Base-by-base conservation (phyloP, 2,888 invertebrate genomes). In the Zhuqinia jingwanae region DNA sequence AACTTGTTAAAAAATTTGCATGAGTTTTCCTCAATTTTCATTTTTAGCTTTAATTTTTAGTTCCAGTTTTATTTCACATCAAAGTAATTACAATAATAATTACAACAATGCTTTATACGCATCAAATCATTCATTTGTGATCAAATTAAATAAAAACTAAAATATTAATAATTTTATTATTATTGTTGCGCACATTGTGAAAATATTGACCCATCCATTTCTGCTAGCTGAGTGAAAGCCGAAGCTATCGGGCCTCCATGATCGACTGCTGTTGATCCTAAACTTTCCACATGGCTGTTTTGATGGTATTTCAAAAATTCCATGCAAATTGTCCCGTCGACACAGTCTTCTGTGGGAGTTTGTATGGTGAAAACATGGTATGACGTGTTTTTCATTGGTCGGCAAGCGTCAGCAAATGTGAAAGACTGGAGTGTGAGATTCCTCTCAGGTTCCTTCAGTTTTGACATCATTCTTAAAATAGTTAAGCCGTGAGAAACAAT, bases 401-500 rank as follows among this genome's bases (percentile, higher is more conserved):
- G 56, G 25, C 70, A 56, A 0, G 85, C 85, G 25, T 58, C 25
- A 0, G 13, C 8, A 15, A 58, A 22, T 0, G 30, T 27, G 36
- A 50, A 85, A 6, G 85, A 78, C 20, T 85, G 20, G 11, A 79
- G 58, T 0, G 70, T 27, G 36, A 60, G 42, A 0, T 56, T 45
- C 8, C 58, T 70, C 42, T 15, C 13, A 1, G 56, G 78, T 6
- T 85, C 85, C 1, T 6, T 13, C 6, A 76, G 15, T 63, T 63
- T 47, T 0, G 58, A 56, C 36, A 76, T 20, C 6, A 85, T 58
- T n/a, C 85, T 56, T 6, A 85, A 22, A 0, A 88, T 88, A 2
- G 82, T 81, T 10, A 88, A 53, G 6, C 88, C 88, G 27, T 88
- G 88, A 15, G 85, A 88, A 5, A 85, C 88, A 13, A 88, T 73